Evolutionary conservation across 2,113 vertebrate genomes (phyloP), one percentile per base, ranked within the genome.

Genomic region (Semicossyphus pulcher): DNA sequence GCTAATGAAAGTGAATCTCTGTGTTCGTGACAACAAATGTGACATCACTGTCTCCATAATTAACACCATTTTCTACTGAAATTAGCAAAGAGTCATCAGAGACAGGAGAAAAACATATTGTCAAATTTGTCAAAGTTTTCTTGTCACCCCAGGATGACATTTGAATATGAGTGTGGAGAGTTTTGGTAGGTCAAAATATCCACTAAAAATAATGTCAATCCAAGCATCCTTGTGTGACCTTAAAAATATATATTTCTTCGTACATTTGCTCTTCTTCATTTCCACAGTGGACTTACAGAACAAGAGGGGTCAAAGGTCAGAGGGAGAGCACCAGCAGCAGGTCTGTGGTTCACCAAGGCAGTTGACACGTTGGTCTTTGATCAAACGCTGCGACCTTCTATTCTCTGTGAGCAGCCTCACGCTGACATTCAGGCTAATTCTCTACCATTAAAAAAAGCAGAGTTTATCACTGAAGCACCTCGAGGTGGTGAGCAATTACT

Each of bases 281-380:
- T n/a, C n/a, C n/a, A n/a, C n/a, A n/a, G n/a, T n/a, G 32, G 36
- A 15, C 14, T 11, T 37, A 14, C 36, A 14, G 12, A 37, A 14
- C 36, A 11, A 11, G 10, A 37, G 36, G n/a, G 49, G 74, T 78
- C 74, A 81, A 37, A 72, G 78, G 78, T 76, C 41, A 49, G 28
- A 9, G 39, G 47, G 61, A n/a, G n/a, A n/a, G n/a, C n/a, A n/a
- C n/a, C n/a, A n/a, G n/a, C n/a, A n/a, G n/a, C n/a, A n/a, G n/a
- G n/a, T n/a, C 20, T 11, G n/a, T 3, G 36, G 61, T 39, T 57
- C 28, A n/a, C n/a, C n/a, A n/a, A 31, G 11, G 37, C 4, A 7
- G 18, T 21, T 7, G 29, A 76, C 67, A 48, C 1, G 18, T 25
- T 14, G 14, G 26, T 44, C 59, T 73, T 42, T 58, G 73, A 83